A percentile compares a stretch with the other conserved stretches of the same genome.
Conservation (phyloP, 1,140 invertebrate genomes). For the Centruroides sculpturatus region DNA sequence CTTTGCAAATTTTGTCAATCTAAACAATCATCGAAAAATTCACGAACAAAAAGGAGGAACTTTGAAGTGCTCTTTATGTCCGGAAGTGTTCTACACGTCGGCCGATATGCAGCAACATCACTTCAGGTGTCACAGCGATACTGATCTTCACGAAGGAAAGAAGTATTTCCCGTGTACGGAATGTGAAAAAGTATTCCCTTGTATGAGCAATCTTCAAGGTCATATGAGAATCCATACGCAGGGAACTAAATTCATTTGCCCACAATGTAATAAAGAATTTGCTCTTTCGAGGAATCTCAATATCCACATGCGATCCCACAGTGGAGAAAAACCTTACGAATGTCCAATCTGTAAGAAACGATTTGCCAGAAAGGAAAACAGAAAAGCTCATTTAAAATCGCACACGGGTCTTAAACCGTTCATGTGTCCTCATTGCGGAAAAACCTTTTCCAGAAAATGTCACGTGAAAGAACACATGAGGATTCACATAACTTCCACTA, state of each 20-base stretch:
- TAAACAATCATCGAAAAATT: constrained; percentile 20
- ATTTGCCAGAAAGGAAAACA: constrained; percentile 22
- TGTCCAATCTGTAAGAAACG: constrained; percentile 25
- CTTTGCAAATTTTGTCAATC: background rate
- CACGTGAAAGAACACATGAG: constrained; percentile 28
- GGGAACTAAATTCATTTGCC: constrained; percentile 18
- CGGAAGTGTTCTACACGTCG: constrained; percentile 12
- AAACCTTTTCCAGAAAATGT: constrained; percentile 25
- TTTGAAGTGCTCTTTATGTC: constrained; percentile 25
- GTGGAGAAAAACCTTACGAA: constrained; percentile 24
- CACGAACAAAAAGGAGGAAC: constrained; percentile 17
- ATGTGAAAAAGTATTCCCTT: constrained; percentile 28
- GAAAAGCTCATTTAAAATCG: constrained; percentile 20
- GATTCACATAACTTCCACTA: constrained; percentile 18
- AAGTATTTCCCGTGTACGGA: constrained; percentile 23
- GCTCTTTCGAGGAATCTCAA: constrained; percentile 15
- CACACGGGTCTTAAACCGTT: constrained; percentile 20
- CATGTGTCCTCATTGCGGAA: constrained; percentile 18
- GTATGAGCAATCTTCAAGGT: constrained; percentile 26
- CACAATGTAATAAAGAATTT: constrained; percentile 20
- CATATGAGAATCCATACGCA: constrained; percentile 28
- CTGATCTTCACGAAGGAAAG: constrained; percentile 13
- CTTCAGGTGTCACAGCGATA: constrained; percentile 21
- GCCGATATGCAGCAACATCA: constrained; percentile 27
- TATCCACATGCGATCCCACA: constrained; percentile 20